A percentile compares a stretch with the other conserved stretches of the same genome.
These are phyloP conservation scores for Myodes glareolus DNA, from an alignment of 2,113 vertebrate genomes.

Conservation along the genomic window DNA sequence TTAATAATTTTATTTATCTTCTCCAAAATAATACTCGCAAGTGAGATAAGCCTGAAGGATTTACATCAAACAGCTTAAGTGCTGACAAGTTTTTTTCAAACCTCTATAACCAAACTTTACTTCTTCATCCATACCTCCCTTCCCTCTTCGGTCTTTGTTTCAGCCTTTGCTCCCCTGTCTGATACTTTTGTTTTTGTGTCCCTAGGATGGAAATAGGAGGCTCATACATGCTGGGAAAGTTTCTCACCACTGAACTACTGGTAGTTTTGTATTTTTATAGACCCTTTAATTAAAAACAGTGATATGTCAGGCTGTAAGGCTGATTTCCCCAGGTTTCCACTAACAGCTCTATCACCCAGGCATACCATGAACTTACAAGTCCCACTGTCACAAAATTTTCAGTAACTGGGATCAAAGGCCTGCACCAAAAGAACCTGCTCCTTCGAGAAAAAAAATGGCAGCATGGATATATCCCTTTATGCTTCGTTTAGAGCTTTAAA, in stretches of 20 bases:
- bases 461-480: not conserved
- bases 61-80: not conserved
- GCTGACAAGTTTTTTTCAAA: not conserved
- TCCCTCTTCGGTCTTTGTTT: not conserved
- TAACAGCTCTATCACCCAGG: not conserved
- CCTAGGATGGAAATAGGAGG: not conserved
- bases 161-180: not conserved
- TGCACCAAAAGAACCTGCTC: not conserved
- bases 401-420: not conserved
- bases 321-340: not conserved
- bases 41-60: not conserved
- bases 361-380: not conserved
- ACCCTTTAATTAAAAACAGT: not conserved
- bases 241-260: not conserved
- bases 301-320: too few species aligned
- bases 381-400: not conserved
- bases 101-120: too few species aligned
- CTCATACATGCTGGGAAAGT: not conserved
- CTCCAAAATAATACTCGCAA: not conserved
- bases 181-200: not conserved
- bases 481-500: not conserved
- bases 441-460: not conserved
- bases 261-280: not conserved
- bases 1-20: not conserved
- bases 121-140: not conserved